Evolutionary conservation across 2,888 invertebrate genomes (phyloP), one percentile per base, ranked within the genome.

Genomic region (Chrysolina oricalcia): DNA sequence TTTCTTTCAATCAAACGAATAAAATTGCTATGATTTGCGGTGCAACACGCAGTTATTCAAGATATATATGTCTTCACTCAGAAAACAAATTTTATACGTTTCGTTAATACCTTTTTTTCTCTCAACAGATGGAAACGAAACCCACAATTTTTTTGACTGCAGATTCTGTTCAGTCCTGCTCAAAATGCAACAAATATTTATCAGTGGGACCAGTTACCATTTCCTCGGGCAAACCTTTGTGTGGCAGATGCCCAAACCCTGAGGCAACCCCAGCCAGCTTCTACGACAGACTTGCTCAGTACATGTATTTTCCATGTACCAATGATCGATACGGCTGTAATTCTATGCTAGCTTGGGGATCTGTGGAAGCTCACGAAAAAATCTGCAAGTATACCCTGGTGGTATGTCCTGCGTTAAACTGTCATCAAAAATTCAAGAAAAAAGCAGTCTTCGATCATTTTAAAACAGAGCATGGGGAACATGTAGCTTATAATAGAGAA

Each of bases 291-390:
- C 50, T 67, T 11, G 67, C 67, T 10, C 11, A 50, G 17, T 13
- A 67, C 19, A 67, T 67, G 67, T 67, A 17, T 50, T 67, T 67
- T 3, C 67, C 67, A 0, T 67, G 67, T 67, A 67, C 13, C 3
- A 67, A 67, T 19, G 50, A 67, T 23, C 23, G 19, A 10, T 50
- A 11, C 27, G 67, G 67, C 21, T 67, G 67, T 67, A 21, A 67
- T 17, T 35, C 35, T 6, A 67, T 35, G 67, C 21, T 67, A 35
- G 35, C 48, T 27, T 67, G 67, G 67, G 67, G 67, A n/a, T n/a
- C 23, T n/a, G 67, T 13, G 17, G 5, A 21, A 21, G 23, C 23
- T 11, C 67, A 67, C 27, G 67, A 67, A 17, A 50, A 50, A 15
- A 67, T 27, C 13, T 67, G 67, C 35, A 50, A 50, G 43, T 67